A percentile compares a stretch with the other conserved stretches of the same genome.
Evolutionary conservation across 2,888 invertebrate genomes (phyloP).

Genomic region (Cynaeus angustus): DNA sequence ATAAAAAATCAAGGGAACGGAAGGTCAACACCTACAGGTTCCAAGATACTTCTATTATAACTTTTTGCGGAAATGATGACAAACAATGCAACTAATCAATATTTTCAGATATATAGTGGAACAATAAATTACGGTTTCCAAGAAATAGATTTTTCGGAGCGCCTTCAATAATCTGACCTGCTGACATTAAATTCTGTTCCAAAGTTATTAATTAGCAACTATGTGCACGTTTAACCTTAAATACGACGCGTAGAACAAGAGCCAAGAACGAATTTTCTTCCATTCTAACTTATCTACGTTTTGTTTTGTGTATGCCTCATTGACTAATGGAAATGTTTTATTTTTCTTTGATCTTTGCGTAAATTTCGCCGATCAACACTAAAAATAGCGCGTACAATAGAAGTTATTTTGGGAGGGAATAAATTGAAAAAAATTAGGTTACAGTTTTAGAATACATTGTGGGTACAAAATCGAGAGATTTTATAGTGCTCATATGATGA

Average conservation of each 20-base stretch:
- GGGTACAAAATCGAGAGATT: no score
- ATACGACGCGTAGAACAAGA: no score
- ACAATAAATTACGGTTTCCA: slow-evolving; percentile 1
- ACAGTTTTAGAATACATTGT: no score
- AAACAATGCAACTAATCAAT: slow-evolving; percentile 27
- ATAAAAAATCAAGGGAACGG: background rate
- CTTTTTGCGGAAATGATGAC: slow-evolving; percentile 26
- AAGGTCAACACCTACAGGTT: slow-evolving; percentile 23
- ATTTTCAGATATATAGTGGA: slow-evolving; percentile 11
- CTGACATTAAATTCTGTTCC: no score
- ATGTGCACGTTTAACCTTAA: no score
- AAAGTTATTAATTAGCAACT: no score
- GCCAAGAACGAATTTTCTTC: no score
- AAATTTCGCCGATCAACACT: slow-evolving; percentile 9
- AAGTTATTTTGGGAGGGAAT: slow-evolving; percentile 15
- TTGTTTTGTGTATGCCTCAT: background rate
- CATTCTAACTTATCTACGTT: no score
- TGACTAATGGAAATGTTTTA: slow-evolving; percentile 11
- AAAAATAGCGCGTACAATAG: slow-evolving; percentile 18
- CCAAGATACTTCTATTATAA: slow-evolving; percentile 14
- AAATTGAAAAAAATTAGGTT: no score
- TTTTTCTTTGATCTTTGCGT: slow-evolving; percentile 21
- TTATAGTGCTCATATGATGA: no score
- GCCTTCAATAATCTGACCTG: background rate
- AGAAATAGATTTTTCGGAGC: slow-evolving; percentile 3